Evolutionary conservation across 2,113 vertebrate species (phyloP).

Genomic region (Lagopus leucura): DNA sequence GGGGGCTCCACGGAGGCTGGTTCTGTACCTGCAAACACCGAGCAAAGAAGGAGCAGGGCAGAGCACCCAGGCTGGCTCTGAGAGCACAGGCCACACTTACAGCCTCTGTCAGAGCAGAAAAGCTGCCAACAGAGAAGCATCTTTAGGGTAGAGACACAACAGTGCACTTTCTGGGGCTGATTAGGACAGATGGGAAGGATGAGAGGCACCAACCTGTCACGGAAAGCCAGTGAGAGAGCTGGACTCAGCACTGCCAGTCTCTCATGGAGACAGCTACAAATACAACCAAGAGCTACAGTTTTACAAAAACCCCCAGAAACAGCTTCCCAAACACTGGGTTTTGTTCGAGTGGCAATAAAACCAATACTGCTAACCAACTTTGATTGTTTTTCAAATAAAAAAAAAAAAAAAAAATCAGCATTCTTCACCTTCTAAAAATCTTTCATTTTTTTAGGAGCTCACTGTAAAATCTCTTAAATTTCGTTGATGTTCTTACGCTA

Average conservation of each 20-base stretch:
- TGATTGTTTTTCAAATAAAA: too few species aligned
- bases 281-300: background rate
- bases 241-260: accelerated
- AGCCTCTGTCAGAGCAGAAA: background rate
- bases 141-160: background rate
- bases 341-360: background rate
- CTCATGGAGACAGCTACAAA: background rate
- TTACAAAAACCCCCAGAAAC: background rate
- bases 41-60: background rate
- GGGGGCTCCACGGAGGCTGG: background rate
- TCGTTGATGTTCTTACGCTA: background rate
- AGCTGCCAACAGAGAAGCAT: background rate
- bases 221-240: background rate
- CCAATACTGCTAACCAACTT: background rate
- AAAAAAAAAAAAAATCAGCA: background rate
- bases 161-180: accelerated
- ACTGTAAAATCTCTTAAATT: background rate
- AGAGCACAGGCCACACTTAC: accelerated
- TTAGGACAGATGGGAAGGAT: background rate
- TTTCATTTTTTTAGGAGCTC: background rate
- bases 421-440: background rate
- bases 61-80: background rate
- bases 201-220: background rate
- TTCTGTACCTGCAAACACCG: accelerated
- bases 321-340: background rate